phyloP scores from a whole-genome alignment of 2,113 vertebrate species.

The Corythaixoides concolor region DNA sequence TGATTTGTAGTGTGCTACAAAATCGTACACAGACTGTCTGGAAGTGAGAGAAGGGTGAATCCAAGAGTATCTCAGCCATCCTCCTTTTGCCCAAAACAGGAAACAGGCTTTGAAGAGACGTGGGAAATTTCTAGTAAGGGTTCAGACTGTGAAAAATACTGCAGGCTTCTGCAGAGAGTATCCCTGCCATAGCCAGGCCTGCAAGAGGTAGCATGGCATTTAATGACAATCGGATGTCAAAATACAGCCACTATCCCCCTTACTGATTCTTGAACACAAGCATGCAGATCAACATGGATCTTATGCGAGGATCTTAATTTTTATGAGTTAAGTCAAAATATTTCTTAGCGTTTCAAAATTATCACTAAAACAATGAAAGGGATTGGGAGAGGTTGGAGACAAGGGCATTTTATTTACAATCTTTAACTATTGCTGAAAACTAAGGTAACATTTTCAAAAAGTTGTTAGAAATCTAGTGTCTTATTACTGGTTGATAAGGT shows the following conservation, averaged over 20 bases:
- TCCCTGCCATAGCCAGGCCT: background rate
- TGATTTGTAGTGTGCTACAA: background rate
- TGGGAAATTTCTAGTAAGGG: background rate
- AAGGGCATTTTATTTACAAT: background rate
- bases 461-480: background rate
- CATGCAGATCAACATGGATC: background rate
- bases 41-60: background rate
- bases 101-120: background rate
- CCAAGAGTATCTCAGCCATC: background rate
- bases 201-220: background rate
- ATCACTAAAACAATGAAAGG: background rate
- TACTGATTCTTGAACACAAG: background rate
- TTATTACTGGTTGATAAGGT: background rate
- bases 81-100: background rate
- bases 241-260: background rate
- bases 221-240: background rate
- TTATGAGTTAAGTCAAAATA: background rate
- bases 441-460: background rate
- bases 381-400: background rate
- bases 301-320: background rate
- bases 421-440: background rate
- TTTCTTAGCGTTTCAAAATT: background rate
- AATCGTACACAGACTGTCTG: background rate
- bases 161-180: background rate
- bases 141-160: background rate